Conservation (phyloP, 2,113 vertebrate species). For the Tringa solitaria region DNA sequence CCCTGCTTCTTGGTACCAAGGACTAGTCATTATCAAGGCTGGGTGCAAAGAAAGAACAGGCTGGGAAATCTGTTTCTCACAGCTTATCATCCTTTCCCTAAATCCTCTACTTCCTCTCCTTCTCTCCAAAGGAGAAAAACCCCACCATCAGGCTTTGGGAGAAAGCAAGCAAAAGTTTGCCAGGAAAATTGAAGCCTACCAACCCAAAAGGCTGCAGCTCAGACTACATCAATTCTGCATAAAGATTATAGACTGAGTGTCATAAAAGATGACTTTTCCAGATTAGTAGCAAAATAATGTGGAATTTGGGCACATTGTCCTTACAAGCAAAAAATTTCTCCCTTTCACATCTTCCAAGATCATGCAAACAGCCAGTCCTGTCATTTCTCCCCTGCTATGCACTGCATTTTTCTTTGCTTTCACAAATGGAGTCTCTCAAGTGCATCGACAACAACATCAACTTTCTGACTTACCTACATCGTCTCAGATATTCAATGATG, state of each 20-base stretch:
- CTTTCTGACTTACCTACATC: slow-evolving; percentile 76
- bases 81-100: fast-evolving
- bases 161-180: neutral
- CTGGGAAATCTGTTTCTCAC: neutral
- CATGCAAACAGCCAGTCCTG: neutral
- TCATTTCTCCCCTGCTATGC: slow-evolving; percentile 9
- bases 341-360: neutral
- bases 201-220: neutral
- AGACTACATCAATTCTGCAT: neutral
- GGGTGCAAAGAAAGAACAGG: neutral
- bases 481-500: slow-evolving; percentile 77
- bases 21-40: neutral
- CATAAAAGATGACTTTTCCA: neutral
- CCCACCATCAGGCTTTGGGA: neutral
- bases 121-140: neutral
- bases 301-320: slow-evolving; percentile 5
- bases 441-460: slow-evolving; percentile 49
- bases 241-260: neutral
- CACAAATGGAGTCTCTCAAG: slow-evolving; percentile 57
- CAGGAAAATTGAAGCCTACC: neutral
- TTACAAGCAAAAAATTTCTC: neutral
- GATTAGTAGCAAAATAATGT: neutral
- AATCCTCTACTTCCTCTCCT: fast-evolving
- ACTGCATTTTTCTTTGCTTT: slow-evolving; percentile 54
- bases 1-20: neutral